Conservation (phyloP, 2,888 invertebrate species). For the Dermolepida albohirtum region DNA sequence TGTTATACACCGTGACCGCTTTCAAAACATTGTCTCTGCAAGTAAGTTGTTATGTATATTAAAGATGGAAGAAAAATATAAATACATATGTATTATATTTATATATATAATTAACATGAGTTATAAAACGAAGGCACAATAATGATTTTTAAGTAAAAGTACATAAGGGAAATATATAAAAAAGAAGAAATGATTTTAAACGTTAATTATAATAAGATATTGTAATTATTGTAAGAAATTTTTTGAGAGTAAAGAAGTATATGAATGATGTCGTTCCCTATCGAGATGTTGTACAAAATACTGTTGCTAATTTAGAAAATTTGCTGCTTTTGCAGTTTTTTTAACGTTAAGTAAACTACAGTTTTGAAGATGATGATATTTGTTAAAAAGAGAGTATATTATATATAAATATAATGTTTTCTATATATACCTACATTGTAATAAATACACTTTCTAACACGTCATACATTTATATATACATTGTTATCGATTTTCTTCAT, state of each 20-base stretch:
- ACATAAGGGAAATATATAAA: slow-evolving; percentile 30
- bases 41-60: slow-evolving; percentile 44
- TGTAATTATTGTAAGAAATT: slow-evolving; percentile 41
- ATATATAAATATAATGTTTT: slow-evolving; percentile 27
- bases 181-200: slow-evolving; percentile 41
- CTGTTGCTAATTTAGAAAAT: slow-evolving; percentile 64
- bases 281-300: slow-evolving; percentile 63
- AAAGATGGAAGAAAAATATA: slow-evolving; percentile 45
- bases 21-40: slow-evolving; percentile 51
- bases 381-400: slow-evolving; percentile 1
- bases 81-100: slow-evolving; percentile 43
- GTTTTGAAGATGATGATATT: slow-evolving; percentile 42
- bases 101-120: slow-evolving; percentile 41
- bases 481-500: too few species aligned
- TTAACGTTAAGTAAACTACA: slow-evolving; percentile 45
- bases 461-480: too few species aligned
- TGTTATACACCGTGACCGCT: slow-evolving; percentile 50
- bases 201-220: slow-evolving; percentile 40
- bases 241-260: slow-evolving; percentile 43
- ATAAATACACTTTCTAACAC: too few species aligned
- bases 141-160: slow-evolving; percentile 38
- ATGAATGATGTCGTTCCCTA: slow-evolving; percentile 59
- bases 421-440: too few species aligned
- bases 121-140: slow-evolving; percentile 49
- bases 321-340: slow-evolving; percentile 53